Conservation (phyloP, 2,797 vertebrate genomes). For the Hoplostethus mediterraneus region DNA sequence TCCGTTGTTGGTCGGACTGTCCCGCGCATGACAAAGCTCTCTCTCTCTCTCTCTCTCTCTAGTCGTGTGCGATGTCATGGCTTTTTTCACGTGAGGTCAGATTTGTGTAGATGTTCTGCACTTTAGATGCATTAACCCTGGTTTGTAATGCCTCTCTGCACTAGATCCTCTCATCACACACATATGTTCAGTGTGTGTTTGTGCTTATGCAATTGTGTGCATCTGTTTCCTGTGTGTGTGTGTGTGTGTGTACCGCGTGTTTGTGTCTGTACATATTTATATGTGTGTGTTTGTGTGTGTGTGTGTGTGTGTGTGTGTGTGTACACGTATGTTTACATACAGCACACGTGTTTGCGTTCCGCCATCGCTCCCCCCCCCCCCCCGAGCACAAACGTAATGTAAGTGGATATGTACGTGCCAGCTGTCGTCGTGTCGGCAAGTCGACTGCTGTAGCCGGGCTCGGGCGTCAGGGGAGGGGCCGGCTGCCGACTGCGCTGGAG, state of each 20-base stretch:
- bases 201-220: conserved; percentile 3
- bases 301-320: not conserved
- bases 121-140: conserved; percentile 36
- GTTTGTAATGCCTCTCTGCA: conserved; percentile 39
- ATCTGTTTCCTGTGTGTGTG: conserved; percentile 1
- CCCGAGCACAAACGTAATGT: conserved; percentile 37
- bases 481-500: conserved; percentile 58
- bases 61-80: conserved; percentile 34
- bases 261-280: conserved; percentile 1
- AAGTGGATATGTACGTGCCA: conserved; percentile 57
- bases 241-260: not conserved
- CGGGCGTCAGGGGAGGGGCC: conserved; percentile 23
- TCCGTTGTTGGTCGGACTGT: conserved; percentile 19
- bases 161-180: conserved; percentile 26
- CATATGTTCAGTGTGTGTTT: conserved; percentile 25
- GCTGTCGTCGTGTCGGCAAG: conserved; percentile 58
- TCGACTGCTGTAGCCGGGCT: conserved; percentile 30
- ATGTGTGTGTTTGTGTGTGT: not conserved
- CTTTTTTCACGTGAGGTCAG: conserved; percentile 47
- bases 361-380: conserved; percentile 25
- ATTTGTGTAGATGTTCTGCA: conserved; percentile 46
- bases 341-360: conserved; percentile 37
- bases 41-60: conserved; percentile 6
- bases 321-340: conserved; percentile 35
- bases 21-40: conserved; percentile 56